A percentile compares a stretch with the other conserved stretches of the same genome.
These are phyloP conservation scores for Phoeniculus purpureus DNA, from an alignment of 2,797 vertebrate species.

Conservation along the genomic window DNA sequence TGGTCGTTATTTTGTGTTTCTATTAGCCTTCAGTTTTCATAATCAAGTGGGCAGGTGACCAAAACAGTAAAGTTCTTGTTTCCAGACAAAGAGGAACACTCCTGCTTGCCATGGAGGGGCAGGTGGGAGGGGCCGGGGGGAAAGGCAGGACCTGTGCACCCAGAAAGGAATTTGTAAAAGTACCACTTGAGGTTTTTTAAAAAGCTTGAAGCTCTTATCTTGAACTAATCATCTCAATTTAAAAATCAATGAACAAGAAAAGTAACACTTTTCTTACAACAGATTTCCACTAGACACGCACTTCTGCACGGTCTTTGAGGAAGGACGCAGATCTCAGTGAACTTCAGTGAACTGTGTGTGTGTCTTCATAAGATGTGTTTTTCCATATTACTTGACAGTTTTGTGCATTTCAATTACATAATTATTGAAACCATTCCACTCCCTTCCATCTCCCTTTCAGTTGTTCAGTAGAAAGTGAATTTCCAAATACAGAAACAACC, in stretches of 20 bases:
- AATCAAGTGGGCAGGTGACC: slow-evolving; percentile 21
- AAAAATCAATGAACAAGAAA: background rate
- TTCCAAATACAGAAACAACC: background rate
- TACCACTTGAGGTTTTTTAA: background rate
- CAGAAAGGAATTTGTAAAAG: background rate
- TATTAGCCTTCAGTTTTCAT: slow-evolving; percentile 23
- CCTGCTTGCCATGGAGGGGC: background rate
- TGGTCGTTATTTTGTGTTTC: slow-evolving; percentile 34
- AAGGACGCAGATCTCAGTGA: background rate
- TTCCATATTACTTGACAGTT: background rate
- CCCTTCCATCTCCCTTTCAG: background rate
- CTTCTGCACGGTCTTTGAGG: background rate
- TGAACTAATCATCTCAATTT: background rate
- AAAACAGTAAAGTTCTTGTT: background rate
- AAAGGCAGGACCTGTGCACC: background rate
- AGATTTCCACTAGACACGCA: background rate
- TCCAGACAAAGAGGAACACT: background rate
- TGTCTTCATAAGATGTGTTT: background rate
- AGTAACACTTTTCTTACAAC: background rate
- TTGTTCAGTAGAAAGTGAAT: background rate
- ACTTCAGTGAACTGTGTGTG: background rate
- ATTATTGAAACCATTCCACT: background rate
- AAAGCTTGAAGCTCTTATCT: background rate
- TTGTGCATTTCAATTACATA: background rate
- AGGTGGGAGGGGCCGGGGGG: background rate